A percentile compares a stretch with the other conserved stretches of the same genome.
Evolutionary conservation across 1,140 invertebrate genomes (phyloP).

Genomic region (Metopolophium dirhodum): DNA sequence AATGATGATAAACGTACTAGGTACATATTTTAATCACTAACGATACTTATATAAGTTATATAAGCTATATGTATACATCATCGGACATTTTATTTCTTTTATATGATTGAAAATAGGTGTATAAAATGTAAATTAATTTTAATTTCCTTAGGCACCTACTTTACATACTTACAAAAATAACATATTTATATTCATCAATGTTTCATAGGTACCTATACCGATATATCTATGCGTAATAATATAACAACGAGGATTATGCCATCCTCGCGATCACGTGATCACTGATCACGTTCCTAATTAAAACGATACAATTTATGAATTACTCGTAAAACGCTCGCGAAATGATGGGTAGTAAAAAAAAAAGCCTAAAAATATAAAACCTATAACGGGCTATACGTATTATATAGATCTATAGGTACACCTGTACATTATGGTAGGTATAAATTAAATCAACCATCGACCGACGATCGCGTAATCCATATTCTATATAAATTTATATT

Average conservation of each 20-base stretch:
- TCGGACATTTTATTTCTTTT: background rate
- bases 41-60: background rate
- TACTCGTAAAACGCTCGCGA: too few species aligned
- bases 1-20: background rate
- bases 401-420: too few species aligned
- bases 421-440: background rate
- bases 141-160: background rate
- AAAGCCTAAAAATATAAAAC: too few species aligned
- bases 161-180: background rate
- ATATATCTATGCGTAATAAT: too few species aligned
- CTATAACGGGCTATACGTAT: too few species aligned
- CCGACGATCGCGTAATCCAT: background rate
- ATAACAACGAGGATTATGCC: too few species aligned
- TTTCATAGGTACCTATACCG: too few species aligned
- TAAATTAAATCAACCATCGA: background rate
- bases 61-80: background rate
- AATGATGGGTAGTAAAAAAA: too few species aligned
- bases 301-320: too few species aligned
- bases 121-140: background rate
- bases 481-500: background rate
- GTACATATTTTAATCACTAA: background rate
- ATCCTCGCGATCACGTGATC: too few species aligned
- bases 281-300: too few species aligned
- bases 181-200: too few species aligned
- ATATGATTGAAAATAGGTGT: background rate